Percentiles rank a stretch among this genome's conserved stretches.
Conservation (phyloP, 2,797 vertebrate genomes). For the Melanogrammus aeglefinus region DNA sequence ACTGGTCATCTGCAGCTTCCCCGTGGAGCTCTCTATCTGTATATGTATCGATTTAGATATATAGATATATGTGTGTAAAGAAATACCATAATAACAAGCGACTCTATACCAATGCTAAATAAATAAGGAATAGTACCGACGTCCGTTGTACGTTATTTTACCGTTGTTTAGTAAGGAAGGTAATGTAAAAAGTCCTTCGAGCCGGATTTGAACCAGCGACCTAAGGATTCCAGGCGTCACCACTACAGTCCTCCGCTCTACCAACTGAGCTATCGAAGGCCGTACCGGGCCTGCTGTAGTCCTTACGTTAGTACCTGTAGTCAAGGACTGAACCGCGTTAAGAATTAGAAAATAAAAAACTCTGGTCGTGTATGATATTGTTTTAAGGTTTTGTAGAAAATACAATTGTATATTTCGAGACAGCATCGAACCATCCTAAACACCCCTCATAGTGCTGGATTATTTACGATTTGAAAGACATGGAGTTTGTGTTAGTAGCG, state of each 20-base stretch:
- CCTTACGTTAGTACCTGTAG: too few relatives aligned
- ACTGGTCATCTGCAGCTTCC: background rate
- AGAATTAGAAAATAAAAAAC: too few relatives aligned
- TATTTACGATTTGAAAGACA: background rate
- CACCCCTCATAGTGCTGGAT: background rate
- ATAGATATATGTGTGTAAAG: too few relatives aligned
- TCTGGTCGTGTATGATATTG: too few relatives aligned
- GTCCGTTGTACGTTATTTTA: background rate
- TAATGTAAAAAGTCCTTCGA: background rate
- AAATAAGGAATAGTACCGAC: background rate
- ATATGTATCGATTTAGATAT: constrained; percentile 4
- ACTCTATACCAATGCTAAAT: background rate
- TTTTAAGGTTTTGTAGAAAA: too few relatives aligned
- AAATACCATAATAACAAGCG: background rate
- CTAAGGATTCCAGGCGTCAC: background rate
- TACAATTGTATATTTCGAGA: background rate
- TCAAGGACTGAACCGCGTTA: too few relatives aligned
- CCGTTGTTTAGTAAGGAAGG: background rate
- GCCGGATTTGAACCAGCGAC: constrained; percentile 6
- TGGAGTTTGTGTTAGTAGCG: background rate
- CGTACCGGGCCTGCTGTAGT: too few relatives aligned
- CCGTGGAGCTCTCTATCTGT: constrained; percentile 8
- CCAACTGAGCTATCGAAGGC: constrained; percentile 6
- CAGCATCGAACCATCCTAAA: background rate
- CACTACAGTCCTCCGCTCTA: constrained; percentile 7